Percentiles rank a stretch among this genome's conserved stretches.
These are phyloP conservation scores for Agrotis exclamationis DNA, from an alignment of 2,888 invertebrate species.

Conservation along the genomic window DNA sequence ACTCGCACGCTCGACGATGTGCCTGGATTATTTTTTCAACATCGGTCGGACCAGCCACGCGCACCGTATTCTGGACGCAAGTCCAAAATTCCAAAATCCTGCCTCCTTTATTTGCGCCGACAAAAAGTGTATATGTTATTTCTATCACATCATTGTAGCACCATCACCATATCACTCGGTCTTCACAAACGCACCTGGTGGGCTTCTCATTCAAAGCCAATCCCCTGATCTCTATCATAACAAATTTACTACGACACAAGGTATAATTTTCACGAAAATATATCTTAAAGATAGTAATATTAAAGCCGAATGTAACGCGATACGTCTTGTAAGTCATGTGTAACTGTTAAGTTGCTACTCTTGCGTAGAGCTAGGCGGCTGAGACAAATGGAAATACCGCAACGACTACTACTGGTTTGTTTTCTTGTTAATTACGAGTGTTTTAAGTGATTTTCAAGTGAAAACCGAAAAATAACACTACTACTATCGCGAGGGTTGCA, in stretches of 20 bases:
- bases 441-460: not conserved
- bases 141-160: not conserved
- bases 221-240: slow-evolving; percentile 44
- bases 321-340: slow-evolving; percentile 54
- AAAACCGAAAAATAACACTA: not conserved
- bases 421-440: slow-evolving; percentile 10
- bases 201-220: slow-evolving; percentile 14
- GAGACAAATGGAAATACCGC: slow-evolving; percentile 70
- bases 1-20: no score
- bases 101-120: no score
- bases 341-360: slow-evolving; percentile 66
- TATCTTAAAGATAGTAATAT: slow-evolving; percentile 34
- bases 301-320: slow-evolving; percentile 53
- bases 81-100: no score
- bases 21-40: no score
- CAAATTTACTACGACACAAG: slow-evolving; percentile 10
- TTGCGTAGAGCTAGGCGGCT: slow-evolving; percentile 51
- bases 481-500: no score
- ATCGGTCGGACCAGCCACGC: no score
- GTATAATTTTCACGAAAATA: slow-evolving; percentile 51
- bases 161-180: not conserved
- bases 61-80: no score
- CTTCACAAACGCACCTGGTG: slow-evolving; percentile 12
- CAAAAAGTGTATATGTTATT: no score
- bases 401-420: slow-evolving; percentile 61